These are phyloP conservation scores for Rhingia rostrata DNA, from an alignment of 2,888 invertebrate species.

Conservation along the genomic window DNA sequence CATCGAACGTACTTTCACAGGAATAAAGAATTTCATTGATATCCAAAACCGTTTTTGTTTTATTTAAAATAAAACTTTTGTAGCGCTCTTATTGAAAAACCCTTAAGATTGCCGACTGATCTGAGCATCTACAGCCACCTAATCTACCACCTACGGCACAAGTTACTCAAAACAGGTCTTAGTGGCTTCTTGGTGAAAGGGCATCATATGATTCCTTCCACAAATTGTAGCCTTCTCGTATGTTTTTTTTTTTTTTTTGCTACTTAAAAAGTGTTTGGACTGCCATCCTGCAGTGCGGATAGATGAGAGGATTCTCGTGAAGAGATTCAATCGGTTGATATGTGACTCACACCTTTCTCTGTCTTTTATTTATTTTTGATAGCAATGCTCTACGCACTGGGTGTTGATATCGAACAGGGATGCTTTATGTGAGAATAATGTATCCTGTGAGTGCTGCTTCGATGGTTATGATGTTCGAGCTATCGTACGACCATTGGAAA, in stretches of 20 bases:
- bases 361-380: conserved; percentile 1
- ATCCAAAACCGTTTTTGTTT: too few relatives aligned
- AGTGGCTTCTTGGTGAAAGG: background rate
- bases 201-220: background rate
- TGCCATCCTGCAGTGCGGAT: background rate
- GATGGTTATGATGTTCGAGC: background rate
- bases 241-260: background rate
- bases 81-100: too few relatives aligned
- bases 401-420: too few relatives aligned
- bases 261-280: background rate
- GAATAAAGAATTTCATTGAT: too few relatives aligned
- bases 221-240: background rate
- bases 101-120: too few relatives aligned
- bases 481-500: background rate
- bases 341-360: conserved; percentile 8
- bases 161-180: too few relatives aligned
- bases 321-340: conserved; percentile 25
- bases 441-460: too few relatives aligned
- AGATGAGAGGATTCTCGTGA: background rate
- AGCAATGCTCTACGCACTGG: background rate
- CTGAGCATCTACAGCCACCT: too few relatives aligned
- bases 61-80: too few relatives aligned
- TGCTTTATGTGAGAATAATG: background rate
- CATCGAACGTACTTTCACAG: too few relatives aligned
- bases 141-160: too few relatives aligned